These are phyloP conservation scores for Pseudotriccus pelzelni DNA, from an alignment of 2,797 vertebrate genomes.

Conservation along the genomic window DNA sequence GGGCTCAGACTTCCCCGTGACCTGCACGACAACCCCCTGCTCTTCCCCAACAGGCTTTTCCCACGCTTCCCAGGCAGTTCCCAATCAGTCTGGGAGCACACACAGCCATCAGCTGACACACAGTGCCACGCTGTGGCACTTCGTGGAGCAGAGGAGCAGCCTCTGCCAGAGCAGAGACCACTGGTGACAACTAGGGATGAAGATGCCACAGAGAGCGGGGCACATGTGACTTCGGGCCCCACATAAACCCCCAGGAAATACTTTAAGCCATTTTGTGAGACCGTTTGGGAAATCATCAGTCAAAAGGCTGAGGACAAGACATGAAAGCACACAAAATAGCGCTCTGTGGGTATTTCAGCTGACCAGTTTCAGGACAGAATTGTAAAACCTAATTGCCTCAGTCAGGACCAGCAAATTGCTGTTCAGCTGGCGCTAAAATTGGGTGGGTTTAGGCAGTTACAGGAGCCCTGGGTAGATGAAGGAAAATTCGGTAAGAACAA, in stretches of 20 bases:
- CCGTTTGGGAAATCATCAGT: neutral
- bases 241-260: neutral
- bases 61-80: neutral
- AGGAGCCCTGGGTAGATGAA: neutral
- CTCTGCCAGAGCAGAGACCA: neutral
- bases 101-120: neutral
- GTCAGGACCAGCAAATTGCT: neutral
- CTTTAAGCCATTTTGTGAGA: neutral
- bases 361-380: neutral
- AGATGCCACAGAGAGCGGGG: neutral
- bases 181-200: neutral
- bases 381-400: neutral
- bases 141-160: neutral
- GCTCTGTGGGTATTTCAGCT: neutral
- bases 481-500: neutral
- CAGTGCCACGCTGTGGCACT: conserved; percentile 18
- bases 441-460: neutral
- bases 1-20: neutral
- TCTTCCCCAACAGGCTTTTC: neutral
- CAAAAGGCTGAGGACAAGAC: neutral
- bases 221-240: rapidly evolving
- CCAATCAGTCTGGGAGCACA: neutral
- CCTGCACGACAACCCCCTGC: too few species aligned
- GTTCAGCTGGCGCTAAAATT: neutral
- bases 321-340: neutral